Conservation (phyloP, 2,888 invertebrate genomes). For the Lacanobia oleracea region DNA sequence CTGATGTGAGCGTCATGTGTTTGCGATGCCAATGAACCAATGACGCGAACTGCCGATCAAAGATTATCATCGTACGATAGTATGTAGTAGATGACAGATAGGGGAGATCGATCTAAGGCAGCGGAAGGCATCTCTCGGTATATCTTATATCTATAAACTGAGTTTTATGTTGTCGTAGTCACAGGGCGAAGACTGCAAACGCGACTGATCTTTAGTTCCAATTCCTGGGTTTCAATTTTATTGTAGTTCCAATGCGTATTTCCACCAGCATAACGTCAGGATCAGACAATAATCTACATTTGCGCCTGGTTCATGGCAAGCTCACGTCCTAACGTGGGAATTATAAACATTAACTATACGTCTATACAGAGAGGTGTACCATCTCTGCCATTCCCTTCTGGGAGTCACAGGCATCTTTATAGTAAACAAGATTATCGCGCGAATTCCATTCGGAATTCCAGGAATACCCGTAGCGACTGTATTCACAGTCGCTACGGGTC, state of each 20-base stretch:
- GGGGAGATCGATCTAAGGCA: conserved; percentile 6
- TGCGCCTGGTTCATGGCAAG: no score
- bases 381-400: no score
- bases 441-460: not conserved
- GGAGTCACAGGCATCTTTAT: not conserved
- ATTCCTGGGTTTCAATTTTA: not conserved
- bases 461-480: no score
- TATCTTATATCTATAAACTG: not conserved
- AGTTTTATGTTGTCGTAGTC: not conserved
- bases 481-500: not conserved
- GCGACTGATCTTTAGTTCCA: not conserved
- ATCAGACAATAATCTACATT: no score
- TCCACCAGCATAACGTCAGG: no score
- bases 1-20: conserved; percentile 29
- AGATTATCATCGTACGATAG: conserved; percentile 36
- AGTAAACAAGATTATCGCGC: not conserved
- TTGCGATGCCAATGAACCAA: conserved; percentile 39
- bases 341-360: no score
- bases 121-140: conserved; percentile 3
- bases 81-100: conserved; percentile 6
- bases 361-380: no score
- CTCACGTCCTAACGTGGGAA: no score
- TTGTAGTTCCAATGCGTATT: no score
- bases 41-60: conserved; percentile 25
- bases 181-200: not conserved